Conservation (phyloP, 2,888 invertebrate genomes). For the Acanthosepion esculentum region DNA sequence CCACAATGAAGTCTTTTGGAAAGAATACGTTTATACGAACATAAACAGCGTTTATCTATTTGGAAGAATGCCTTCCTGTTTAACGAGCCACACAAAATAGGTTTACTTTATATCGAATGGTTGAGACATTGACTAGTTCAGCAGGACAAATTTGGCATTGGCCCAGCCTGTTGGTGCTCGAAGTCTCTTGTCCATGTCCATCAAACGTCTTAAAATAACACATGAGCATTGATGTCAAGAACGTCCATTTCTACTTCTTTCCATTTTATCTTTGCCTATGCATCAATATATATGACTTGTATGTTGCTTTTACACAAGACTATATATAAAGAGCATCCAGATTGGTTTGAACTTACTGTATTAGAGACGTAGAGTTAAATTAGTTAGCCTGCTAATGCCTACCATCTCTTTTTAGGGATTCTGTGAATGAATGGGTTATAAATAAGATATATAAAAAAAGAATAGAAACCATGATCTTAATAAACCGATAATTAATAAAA, state of each 20-base stretch:
- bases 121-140: not conserved
- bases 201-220: not conserved
- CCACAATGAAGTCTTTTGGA: constrained; percentile 20
- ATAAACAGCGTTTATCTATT: constrained; percentile 33
- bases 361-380: too few relatives aligned
- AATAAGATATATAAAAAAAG: too few relatives aligned
- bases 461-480: too few relatives aligned
- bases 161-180: not conserved
- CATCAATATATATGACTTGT: too few relatives aligned
- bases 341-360: too few relatives aligned
- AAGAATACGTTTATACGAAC: not conserved
- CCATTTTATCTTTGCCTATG: not conserved
- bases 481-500: too few relatives aligned
- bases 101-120: not conserved
- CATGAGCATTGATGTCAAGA: not conserved
- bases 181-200: not conserved
- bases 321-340: too few relatives aligned
- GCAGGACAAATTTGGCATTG: not conserved
- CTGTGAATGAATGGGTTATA: too few relatives aligned
- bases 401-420: too few relatives aligned
- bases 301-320: too few relatives aligned
- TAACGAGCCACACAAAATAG: not conserved
- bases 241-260: not conserved
- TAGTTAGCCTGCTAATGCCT: too few relatives aligned
- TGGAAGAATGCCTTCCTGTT: not conserved